Evolutionary conservation across 2,888 invertebrate genomes (phyloP), one percentile per base, ranked within the genome.

Genomic region (Habrosyne pyritoides): DNA sequence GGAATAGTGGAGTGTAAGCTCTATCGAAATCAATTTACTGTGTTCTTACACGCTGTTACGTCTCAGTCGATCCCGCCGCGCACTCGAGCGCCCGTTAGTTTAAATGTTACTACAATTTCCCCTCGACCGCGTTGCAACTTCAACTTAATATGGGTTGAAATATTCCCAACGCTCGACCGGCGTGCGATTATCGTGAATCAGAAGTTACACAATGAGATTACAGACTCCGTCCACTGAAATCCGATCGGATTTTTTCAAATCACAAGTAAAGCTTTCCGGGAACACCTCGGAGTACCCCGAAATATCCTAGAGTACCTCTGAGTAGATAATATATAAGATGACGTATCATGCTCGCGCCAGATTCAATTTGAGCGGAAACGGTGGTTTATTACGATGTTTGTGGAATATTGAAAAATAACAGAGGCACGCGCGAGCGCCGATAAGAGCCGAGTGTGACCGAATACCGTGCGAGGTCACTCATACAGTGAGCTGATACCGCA

Each of bases 401-500:
- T 36, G 42, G 42, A 8, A 42, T 42, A 42, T 42, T 42, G 42
- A 42, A 14, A 42, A 42, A 42, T 42, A 42, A 42, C 42, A 42
- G 42, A 42, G 8, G 42, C 42, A n/a, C 4, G 36, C 2, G 6
- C 8, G 14, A 8, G 14, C 42, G 12, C n/a, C 42, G 42, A 33
- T 33, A 33, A 33, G 8, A 6, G n/a, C 18, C 14, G 36, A 10
- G 42, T 42, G 42, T 42, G 42, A 42, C 42, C 42, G n/a, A 33
- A 33, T n/a, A n/a, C 3, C 33, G 8, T 33, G 5, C 33, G 33
- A 33, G 33, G 33, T 33, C 33, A 4, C 33, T 33, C n/a, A 33
- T 33, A 33, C 33, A n/a, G n/a, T n/a, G n/a, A n/a, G n/a, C n/a
- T n/a, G n/a, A n/a, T n/a, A n/a, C n/a, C n/a, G n/a, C n/a, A n/a